Base-by-base conservation (phyloP, 2,113 vertebrate species). In the Oreamnos americanus region DNA sequence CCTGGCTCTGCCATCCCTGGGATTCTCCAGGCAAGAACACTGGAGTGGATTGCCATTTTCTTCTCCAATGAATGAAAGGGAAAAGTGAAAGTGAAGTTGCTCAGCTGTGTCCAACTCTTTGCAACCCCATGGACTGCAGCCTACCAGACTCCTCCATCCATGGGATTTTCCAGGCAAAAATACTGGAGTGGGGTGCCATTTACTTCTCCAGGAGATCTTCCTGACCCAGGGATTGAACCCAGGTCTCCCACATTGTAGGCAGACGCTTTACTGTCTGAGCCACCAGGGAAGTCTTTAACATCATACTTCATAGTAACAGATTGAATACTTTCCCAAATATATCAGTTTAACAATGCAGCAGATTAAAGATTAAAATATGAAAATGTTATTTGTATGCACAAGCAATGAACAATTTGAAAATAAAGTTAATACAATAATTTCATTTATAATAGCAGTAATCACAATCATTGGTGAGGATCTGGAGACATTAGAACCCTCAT, bases 1-100 rank as follows among this genome's bases (percentile, higher is more conserved):
- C 30, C 30, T 4, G 62, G 62, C 30, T 64, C 15, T 3, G 0
- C 3, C 0, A 0, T 64, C 62, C 30, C 30, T 64, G 30, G 62
- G 7, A 64, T 64, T 64, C 30, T n/a, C 7, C 30, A 64, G 33
- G 33, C 62, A n/a, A n/a, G 33, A 64, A 64, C 15, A 64, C 62
- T 64, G 62, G 30, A 64, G 33, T 9, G 33, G 30, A 7, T n/a
- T 64, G 62, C 62, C 33, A 64, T n/a, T 64, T 64, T 3, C 33
- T n/a, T n/a, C 33, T 17, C 33, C 62, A n/a, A 1, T 33, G 15
- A 15, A 64, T 16, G 30, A 17, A 64, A 64, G 30, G 7, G 62
- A 64, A 64, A 64, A 64, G 30, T 64, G 30, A 64, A 64, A 19
- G 5, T 39, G 67, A 74, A 23, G 9, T 39, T 1, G 0, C 10